Percentiles rank a stretch among this genome's conserved stretches.
phyloP scores from a whole-genome alignment of 30 jellyfish, hydroid and myxozoan genomes.

The Calvadosia cruxmelitensis region DNA sequence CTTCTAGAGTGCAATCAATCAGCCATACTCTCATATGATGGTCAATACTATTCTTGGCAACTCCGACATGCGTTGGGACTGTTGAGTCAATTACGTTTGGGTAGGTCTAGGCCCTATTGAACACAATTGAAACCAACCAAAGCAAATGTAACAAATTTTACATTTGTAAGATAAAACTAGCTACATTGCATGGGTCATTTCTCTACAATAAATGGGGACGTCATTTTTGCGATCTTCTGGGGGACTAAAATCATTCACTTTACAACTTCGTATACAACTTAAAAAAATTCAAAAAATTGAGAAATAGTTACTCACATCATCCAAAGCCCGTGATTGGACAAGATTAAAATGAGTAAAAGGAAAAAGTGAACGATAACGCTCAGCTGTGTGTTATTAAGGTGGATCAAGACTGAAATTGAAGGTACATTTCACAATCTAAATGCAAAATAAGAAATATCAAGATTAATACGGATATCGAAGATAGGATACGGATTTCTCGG shows the following conservation, averaged over 20 bases:
- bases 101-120: no score
- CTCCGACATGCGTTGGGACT: no score
- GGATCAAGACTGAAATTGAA: not conserved
- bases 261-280: not conserved
- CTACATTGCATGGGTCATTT: no score
- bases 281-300: not conserved
- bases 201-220: no score
- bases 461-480: not conserved
- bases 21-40: no score
- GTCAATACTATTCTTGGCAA: no score
- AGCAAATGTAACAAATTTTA: not conserved
- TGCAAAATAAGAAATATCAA: not conserved
- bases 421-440: no score
- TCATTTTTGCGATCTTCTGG: no score
- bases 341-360: slow-evolving; percentile 68
- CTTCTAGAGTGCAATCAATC: no score
- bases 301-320: slow-evolving; percentile 41
- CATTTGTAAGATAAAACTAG: not conserved
- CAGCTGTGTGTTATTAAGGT: slow-evolving; percentile 35
- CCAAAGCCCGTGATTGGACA: slow-evolving; percentile 77
- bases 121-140: not conserved
- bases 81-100: no score
- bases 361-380: slow-evolving; percentile 51
- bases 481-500: slow-evolving; percentile 62
- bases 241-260: not conserved